Evolutionary conservation across 2,113 vertebrate genomes (phyloP).

Genomic region (Reinhardtius hippoglossoides): DNA sequence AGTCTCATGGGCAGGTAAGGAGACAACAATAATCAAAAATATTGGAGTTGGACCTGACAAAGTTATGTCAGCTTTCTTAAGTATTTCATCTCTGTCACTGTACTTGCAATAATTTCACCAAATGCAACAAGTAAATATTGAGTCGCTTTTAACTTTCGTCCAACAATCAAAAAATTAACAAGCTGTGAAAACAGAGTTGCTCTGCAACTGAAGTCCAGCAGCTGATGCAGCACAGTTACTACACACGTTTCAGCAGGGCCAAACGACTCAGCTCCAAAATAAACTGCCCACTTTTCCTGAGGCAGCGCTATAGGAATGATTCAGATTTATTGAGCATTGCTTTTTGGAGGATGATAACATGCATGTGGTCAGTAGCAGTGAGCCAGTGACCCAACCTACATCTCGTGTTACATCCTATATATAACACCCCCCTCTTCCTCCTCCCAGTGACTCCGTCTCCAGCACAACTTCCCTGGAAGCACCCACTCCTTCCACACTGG

Average conservation of each 20-base stretch:
- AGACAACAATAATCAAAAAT: background rate
- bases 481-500: slow-evolving; percentile 81
- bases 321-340: slow-evolving; percentile 71
- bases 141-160: background rate
- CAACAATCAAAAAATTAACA: background rate
- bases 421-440: slow-evolving; percentile 58
- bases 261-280: slow-evolving; percentile 64
- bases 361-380: slow-evolving; percentile 87
- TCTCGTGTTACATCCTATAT: slow-evolving; percentile 93
- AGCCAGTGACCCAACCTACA: slow-evolving; percentile 90
- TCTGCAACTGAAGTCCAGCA: background rate
- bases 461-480: slow-evolving; percentile 85
- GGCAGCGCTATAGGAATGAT: slow-evolving; percentile 59
- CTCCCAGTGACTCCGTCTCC: slow-evolving; percentile 57
- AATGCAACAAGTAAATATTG: background rate
- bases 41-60: background rate
- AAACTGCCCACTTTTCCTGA: slow-evolving; percentile 59
- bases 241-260: slow-evolving; percentile 39
- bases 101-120: background rate
- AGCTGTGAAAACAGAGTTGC: background rate
- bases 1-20: background rate
- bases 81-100: background rate
- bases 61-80: background rate
- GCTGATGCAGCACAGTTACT: slow-evolving; percentile 35
- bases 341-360: slow-evolving; percentile 85